Conservation (phyloP, 2,797 vertebrate genomes). For the Rhinophrynus dorsalis region DNA sequence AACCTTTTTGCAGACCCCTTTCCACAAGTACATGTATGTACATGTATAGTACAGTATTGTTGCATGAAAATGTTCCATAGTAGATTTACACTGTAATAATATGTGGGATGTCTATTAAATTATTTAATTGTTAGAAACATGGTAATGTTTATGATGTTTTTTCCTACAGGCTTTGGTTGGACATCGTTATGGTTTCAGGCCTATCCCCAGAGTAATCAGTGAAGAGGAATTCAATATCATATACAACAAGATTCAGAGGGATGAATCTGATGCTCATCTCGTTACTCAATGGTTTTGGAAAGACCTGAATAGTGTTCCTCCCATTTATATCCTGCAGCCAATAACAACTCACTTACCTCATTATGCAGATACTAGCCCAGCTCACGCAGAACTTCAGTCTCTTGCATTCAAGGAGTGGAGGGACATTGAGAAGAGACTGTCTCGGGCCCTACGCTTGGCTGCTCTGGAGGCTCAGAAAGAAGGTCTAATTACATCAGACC, state of each 20-base stretch:
- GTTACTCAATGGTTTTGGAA: slow-evolving; percentile 68
- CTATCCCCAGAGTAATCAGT: slow-evolving; percentile 64
- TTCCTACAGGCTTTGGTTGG: slow-evolving; percentile 73
- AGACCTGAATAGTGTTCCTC: slow-evolving; percentile 73
- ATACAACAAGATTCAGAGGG: slow-evolving; percentile 62
- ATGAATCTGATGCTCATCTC: slow-evolving; percentile 61
- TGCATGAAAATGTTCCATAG: no score
- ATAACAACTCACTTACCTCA: slow-evolving; percentile 66
- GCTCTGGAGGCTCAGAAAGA: slow-evolving; percentile 64
- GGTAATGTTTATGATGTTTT: neutral
- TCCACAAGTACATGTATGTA: no score
- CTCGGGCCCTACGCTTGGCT: slow-evolving; percentile 60
- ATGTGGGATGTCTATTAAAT: no score
- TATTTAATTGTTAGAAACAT: no score
- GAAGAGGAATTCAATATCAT: slow-evolving; percentile 74
- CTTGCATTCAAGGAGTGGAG: slow-evolving; percentile 53
- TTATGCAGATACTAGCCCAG: slow-evolving; percentile 61
- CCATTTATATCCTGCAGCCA: slow-evolving; percentile 73
- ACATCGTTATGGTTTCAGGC: slow-evolving; percentile 71
- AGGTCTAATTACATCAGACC: slow-evolving; percentile 66
- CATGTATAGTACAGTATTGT: no score
- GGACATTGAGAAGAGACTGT: slow-evolving; percentile 62
- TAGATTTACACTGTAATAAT: no score
- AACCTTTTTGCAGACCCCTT: no score
- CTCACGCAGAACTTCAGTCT: slow-evolving; percentile 51